A percentile compares a stretch with the other conserved stretches of the same genome.
Evolutionary conservation across 1,140 invertebrate species (phyloP).

Genomic region (Heliconius congener): DNA sequence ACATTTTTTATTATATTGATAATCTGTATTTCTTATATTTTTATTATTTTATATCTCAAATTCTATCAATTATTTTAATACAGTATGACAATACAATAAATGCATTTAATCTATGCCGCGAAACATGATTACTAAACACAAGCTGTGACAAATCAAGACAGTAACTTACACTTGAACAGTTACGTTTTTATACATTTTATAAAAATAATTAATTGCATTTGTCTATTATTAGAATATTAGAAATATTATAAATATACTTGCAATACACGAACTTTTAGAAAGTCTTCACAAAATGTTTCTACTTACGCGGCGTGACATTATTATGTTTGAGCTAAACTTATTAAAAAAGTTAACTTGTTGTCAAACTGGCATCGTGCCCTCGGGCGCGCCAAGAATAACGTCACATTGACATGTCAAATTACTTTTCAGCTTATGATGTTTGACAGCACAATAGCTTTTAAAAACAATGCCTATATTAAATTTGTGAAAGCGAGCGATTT

Average conservation of each 20-base stretch:
- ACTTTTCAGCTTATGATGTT: slow-evolving; percentile 29
- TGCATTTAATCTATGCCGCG: neutral
- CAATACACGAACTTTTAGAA: neutral
- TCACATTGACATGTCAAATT: slow-evolving; percentile 37
- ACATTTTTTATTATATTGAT: neutral
- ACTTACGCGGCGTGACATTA: neutral
- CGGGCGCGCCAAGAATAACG: slow-evolving; percentile 30
- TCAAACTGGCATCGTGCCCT: slow-evolving; percentile 29
- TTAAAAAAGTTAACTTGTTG: slow-evolving; percentile 32
- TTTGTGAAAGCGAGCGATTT: slow-evolving; percentile 10
- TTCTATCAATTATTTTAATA: neutral
- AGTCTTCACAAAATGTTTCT: neutral
- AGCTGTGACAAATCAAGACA: neutral
- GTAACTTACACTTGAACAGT: neutral
- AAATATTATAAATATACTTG: neutral
- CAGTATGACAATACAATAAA: neutral
- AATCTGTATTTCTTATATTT: neutral
- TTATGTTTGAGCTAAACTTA: slow-evolving; percentile 26
- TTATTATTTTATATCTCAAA: no score
- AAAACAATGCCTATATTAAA: slow-evolving; percentile 23
- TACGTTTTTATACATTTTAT: no score
- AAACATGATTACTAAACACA: neutral
- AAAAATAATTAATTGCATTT: no score
- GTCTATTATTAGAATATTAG: neutral
- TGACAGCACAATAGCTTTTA: slow-evolving; percentile 44